Evolutionary conservation across 2,888 invertebrate species (phyloP).

Genomic region (Aphodius sticticus): DNA sequence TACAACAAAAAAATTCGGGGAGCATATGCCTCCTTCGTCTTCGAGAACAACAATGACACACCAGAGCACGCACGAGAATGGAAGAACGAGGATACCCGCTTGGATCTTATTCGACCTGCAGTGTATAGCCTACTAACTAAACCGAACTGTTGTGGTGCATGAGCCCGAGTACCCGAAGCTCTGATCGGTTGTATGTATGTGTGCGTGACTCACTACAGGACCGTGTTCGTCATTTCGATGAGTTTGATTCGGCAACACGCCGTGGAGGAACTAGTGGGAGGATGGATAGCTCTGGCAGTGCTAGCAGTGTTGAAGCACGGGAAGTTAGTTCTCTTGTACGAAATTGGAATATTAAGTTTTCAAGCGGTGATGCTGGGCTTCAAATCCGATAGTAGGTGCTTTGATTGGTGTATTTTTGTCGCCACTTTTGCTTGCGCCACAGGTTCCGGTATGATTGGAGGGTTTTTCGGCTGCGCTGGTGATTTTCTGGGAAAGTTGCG

Average conservation of each 20-base stretch:
- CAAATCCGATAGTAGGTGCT: background rate
- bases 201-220: conserved; percentile 41
- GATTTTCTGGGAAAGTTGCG: background rate
- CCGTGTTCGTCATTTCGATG: conserved; percentile 51
- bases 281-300: conserved; percentile 36
- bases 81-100: conserved; percentile 6
- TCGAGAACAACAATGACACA: background rate
- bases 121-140: conserved; percentile 11
- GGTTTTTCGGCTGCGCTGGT: conserved; percentile 9
- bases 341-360: background rate
- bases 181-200: conserved; percentile 17
- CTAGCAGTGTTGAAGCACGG: conserved; percentile 23
- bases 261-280: conserved; percentile 47
- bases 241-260: conserved; percentile 30
- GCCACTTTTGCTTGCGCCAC: background rate
- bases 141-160: conserved; percentile 15
- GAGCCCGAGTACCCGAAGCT: background rate
- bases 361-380: background rate
- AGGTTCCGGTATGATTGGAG: background rate
- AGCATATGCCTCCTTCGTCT: background rate
- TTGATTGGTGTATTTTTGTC: conserved; percentile 13
- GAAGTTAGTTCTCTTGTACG: conserved; percentile 35
- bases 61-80: background rate
- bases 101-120: conserved; percentile 16
- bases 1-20: background rate